Base-by-base conservation (phyloP, 2,113 vertebrate species). In the Hydrolagus affinis region DNA sequence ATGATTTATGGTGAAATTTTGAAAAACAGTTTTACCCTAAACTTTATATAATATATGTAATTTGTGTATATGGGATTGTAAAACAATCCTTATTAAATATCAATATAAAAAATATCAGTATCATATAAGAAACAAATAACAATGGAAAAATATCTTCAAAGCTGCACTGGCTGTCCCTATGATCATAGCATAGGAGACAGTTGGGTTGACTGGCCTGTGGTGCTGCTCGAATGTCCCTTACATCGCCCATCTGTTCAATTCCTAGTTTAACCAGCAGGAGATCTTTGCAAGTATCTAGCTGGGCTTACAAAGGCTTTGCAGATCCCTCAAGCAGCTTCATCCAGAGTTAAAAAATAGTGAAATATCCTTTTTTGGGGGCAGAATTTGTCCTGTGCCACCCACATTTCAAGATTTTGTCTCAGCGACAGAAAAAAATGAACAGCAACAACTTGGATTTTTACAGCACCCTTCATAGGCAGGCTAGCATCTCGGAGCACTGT, bases 141-240 rank as follows among this genome's bases (percentile, higher is more conserved):
- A 83, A 83, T 66, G 59, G 57, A 80, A 80, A 76, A 80, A 80
- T 32, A 21, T 30, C 25, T 83, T 83, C 28, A 66, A 83, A 83
- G 66, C 25, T 83, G 14, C 78, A 83, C 2, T 32, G 30, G 25
- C 77, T 11, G 77, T 83, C 66, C 23, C 59, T 83, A 64, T 83
- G 25, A 78, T 23, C 62, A 59, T 21, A 66, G 56, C 62, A 83
- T 12, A 66, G 30, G 19, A 83, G 60, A 66, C 14, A 62, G 60
- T 62, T 78, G 15, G 59, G 14, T 83, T 30, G 78, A 83, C 62
- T 83, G 78, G 62, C 78, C 78, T 83, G 62, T 83, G 78, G 78
- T 83, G 78, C 28, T n/a, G 66, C 60, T 83, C 59, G 77, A 62
- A 80, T 44, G 77, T 62, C 59, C 77, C 59, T 83, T 28, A 30